Evolutionary conservation across 2,888 invertebrate species (phyloP), one percentile per base, ranked within the genome.

Genomic region (Dichetophora obliterata): DNA sequence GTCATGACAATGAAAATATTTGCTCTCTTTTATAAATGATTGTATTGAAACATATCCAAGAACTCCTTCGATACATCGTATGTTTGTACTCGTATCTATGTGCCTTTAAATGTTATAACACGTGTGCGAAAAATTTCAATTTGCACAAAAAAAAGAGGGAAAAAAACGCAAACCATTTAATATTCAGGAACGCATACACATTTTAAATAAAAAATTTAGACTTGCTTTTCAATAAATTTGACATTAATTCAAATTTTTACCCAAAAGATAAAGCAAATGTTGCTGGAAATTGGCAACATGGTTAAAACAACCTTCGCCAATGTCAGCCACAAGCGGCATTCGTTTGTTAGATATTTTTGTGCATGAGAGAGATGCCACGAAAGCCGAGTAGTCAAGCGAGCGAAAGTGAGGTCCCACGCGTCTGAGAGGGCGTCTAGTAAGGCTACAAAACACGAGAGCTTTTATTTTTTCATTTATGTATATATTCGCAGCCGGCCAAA

Each of bases 251-350:
- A 14, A 11, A 43, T 43, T 43, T 11, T 59, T 22, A 59, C 11
- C n/a, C 3, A 54, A 59, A 19, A 27, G 24, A 14, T 22, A 14
- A 24, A 2, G 57, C 24, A 19, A 22, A 59, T 59, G 37, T 61
- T 52, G 8, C 71, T 37, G 27, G 22, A 66, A 66, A 59, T 70
- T 34, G 11, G 37, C 54, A 27, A 27, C n/a, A 65, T 14, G 37
- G 9, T 57, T 14, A 5, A 27, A 70, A 31, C 22, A 57, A 71
- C 71, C 71, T 71, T 71, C 71, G 43, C 4, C 71, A 71, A 71
- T 71, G 71, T 71, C 71, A 71, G 22, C 57, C 9, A 31, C n/a
- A 54, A 31, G 31, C 48, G 31, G 19, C 48, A 22, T 22, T 22
- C 50, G 2, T 27, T 68, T 50, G 31, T 50, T 68, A 50, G 63